Conservation (phyloP, 2,888 invertebrate genomes). For the Metallyticus violacea region DNA sequence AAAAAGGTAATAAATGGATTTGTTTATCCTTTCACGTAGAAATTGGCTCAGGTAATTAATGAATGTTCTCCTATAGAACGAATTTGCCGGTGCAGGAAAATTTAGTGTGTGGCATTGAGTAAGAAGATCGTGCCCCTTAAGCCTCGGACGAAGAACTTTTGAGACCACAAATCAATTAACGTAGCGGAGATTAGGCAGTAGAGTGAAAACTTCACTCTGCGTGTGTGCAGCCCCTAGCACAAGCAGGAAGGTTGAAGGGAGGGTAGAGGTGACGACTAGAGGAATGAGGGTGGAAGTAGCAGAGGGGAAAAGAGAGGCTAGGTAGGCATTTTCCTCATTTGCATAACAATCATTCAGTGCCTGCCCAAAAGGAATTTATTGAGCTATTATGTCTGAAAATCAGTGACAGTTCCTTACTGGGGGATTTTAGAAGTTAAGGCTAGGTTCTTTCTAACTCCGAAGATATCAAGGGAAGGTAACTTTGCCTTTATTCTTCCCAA, state of each 20-base stretch:
- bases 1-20: not conserved
- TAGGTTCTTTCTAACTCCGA: too few species aligned
- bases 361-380: not conserved
- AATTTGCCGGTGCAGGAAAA: too few species aligned
- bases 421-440: too few species aligned
- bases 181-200: not conserved
- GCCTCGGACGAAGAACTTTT: not conserved
- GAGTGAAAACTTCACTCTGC: not conserved
- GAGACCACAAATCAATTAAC: not conserved
- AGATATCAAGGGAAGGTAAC: too few species aligned
- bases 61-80: not conserved
- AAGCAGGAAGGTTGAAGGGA: too few species aligned
- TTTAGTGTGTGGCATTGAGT: not conserved
- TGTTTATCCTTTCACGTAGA: not conserved
- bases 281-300: not conserved
- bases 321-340: not conserved
- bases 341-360: conserved; percentile 1
- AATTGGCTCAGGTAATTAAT: not conserved
- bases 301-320: not conserved
- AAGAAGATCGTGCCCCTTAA: too few species aligned
- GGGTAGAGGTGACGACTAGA: not conserved
- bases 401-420: not conserved
- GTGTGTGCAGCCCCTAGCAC: not conserved
- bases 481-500: too few species aligned
- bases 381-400: conserved; percentile 3